Evolutionary conservation across 1,140 invertebrate species (phyloP).

Genomic region (Tachypleus tridentatus): DNA sequence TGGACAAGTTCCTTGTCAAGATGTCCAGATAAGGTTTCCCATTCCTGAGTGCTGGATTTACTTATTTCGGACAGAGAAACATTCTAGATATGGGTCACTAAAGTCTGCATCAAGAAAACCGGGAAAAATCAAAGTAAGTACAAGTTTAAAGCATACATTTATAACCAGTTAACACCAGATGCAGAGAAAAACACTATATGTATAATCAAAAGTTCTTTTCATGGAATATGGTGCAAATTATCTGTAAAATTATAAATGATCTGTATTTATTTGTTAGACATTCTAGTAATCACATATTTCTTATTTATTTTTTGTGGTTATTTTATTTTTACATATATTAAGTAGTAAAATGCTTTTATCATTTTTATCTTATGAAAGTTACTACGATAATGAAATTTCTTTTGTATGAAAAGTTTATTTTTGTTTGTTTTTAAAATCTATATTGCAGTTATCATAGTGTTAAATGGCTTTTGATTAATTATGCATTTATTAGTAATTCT

Average conservation of each 20-base stretch:
- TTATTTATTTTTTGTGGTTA: no score
- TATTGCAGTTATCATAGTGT: constrained; percentile 9
- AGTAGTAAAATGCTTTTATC: no score
- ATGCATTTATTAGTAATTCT: no score
- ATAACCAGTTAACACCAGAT: no score
- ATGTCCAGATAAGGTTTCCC: constrained; percentile 91
- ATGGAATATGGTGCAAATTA: no score
- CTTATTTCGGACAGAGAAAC: constrained; percentile 93
- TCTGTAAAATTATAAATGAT: no score
- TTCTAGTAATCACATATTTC: neutral
- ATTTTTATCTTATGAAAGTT: no score
- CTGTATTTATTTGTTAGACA: no score
- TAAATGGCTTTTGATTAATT: neutral
- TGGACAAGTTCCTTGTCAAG: constrained; percentile 85
- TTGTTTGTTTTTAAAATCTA: constrained; percentile 18
- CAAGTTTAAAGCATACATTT: neutral
- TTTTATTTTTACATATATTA: no score
- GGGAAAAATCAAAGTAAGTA: constrained; percentile 45
- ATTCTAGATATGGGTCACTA: constrained; percentile 97
- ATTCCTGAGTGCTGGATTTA: constrained; percentile 99
- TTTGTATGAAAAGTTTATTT: constrained; percentile 7
- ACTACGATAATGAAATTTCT: no score
- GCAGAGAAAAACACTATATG: no score
- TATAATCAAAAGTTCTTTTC: no score
- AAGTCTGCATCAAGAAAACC: constrained; percentile 82